Evolutionary conservation across 2,797 vertebrate genomes (phyloP).

Genomic region (Paratrypauchen microcephalus): DNA sequence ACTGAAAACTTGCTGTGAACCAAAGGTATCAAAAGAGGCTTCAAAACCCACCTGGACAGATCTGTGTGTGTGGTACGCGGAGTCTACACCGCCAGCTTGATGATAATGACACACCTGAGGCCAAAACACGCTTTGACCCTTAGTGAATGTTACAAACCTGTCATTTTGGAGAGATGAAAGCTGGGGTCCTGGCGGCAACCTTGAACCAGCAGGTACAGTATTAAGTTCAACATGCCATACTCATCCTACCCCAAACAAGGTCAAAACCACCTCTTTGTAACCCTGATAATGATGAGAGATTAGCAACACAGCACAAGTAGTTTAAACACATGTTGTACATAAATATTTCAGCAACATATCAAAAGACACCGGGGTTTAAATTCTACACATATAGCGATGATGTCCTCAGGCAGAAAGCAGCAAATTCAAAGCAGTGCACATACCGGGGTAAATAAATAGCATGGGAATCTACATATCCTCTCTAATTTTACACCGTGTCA

Average conservation of each 20-base stretch:
- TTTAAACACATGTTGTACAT: slow-evolving; percentile 7
- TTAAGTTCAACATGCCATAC: background rate
- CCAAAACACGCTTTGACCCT: slow-evolving; percentile 30
- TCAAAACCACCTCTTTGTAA: background rate
- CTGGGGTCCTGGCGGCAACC: slow-evolving; percentile 20
- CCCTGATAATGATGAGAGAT: background rate
- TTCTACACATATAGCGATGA: slow-evolving; percentile 17
- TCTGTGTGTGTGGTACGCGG: background rate
- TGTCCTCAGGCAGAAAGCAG: background rate
- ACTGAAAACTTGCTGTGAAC: slow-evolving; percentile 10
- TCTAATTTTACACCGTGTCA: slow-evolving; percentile 21
- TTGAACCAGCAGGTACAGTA: slow-evolving; percentile 37
- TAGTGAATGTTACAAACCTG: slow-evolving; percentile 22
- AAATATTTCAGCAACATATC: slow-evolving; percentile 25
- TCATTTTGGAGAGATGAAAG: slow-evolving; percentile 53
- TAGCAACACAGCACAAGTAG: background rate
- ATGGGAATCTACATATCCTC: background rate
- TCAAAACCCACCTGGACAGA: slow-evolving; percentile 29
- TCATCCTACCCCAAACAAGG: background rate
- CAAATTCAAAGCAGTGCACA: slow-evolving; percentile 1
- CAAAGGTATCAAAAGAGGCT: slow-evolving; percentile 15
- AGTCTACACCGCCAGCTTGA: slow-evolving; percentile 7
- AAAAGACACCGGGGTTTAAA: slow-evolving; percentile 12
- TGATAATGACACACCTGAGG: slow-evolving; percentile 35
- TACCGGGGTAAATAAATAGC: slow-evolving; percentile 14